These are phyloP conservation scores for Scortum barcoo DNA, from an alignment of 2,113 vertebrate species.

Conservation along the genomic window DNA sequence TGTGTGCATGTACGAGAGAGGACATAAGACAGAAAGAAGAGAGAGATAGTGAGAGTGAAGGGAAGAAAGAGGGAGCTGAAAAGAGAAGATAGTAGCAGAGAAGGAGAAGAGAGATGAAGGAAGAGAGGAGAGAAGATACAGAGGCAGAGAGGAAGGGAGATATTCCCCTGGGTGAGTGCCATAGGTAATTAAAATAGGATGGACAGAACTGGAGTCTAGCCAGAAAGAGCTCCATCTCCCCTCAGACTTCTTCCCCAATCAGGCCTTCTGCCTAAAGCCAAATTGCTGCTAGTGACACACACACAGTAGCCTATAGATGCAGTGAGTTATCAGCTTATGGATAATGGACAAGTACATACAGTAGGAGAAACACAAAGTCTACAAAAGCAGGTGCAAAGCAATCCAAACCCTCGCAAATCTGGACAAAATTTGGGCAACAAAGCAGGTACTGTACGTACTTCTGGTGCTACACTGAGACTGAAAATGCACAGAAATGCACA, in stretches of 20 bases:
- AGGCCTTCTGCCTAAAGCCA: slow-evolving; percentile 67
- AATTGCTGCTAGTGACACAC: slow-evolving; percentile 64
- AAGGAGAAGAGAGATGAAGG: slow-evolving; percentile 46
- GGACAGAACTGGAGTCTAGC: slow-evolving; percentile 80
- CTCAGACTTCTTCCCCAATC: slow-evolving; percentile 75
- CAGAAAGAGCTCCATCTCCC: slow-evolving; percentile 75
- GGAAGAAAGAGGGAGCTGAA: slow-evolving; percentile 35
- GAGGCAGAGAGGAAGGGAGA: slow-evolving; percentile 57
- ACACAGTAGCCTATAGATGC: slow-evolving; percentile 47
- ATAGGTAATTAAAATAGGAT: slow-evolving; percentile 84
- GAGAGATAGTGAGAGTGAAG: slow-evolving; percentile 37
- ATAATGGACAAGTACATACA: slow-evolving; percentile 40
- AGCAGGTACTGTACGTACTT: slow-evolving; percentile 26
- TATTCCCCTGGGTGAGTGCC: slow-evolving; percentile 74
- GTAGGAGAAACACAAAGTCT: slow-evolving; percentile 13
- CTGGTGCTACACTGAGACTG: slow-evolving; percentile 22
- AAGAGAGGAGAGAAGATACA: slow-evolving; percentile 51
- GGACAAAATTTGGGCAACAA: slow-evolving; percentile 22
- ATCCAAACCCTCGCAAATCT: slow-evolving; percentile 35
- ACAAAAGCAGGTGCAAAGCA: slow-evolving; percentile 31
- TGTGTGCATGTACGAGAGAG: slow-evolving; percentile 1
- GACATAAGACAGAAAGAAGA: background rate
- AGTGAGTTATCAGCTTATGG: slow-evolving; percentile 59
- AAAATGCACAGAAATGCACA: background rate
- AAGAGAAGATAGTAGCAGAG: slow-evolving; percentile 36